Percentiles rank a stretch among this genome's conserved stretches.
phyloP scores from a whole-genome alignment of 2,888 invertebrate species.

The Odontomyia ornata region DNA sequence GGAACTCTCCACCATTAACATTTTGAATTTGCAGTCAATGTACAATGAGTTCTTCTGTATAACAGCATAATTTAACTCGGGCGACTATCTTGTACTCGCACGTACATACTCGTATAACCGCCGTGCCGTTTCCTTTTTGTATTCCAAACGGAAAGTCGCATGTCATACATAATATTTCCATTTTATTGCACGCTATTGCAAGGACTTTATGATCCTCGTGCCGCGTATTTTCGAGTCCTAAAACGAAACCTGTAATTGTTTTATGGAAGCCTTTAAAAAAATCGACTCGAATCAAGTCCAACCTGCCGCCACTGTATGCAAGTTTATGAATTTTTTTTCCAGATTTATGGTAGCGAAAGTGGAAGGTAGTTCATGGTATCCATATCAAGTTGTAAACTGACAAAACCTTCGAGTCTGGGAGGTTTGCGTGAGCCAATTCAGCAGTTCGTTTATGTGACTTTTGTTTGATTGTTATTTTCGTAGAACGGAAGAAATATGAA shows the following conservation, averaged over 20 bases:
- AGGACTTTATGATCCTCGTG: constrained; percentile 48
- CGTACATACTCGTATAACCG: too few species aligned
- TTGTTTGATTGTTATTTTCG: constrained; percentile 41
- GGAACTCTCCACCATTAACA: too few species aligned
- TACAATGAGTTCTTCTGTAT: too few species aligned
- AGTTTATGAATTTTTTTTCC: constrained; percentile 26
- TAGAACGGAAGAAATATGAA: constrained; percentile 41
- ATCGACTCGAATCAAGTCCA: neutral
- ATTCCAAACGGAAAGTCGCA: constrained; percentile 44
- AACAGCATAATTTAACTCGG: too few species aligned
- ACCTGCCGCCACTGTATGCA: constrained; percentile 9
- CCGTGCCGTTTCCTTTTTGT: neutral
- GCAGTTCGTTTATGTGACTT: constrained; percentile 37
- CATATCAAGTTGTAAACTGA: constrained; percentile 28
- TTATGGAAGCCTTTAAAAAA: constrained; percentile 36
- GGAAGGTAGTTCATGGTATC: neutral
- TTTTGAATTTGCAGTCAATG: too few species aligned
- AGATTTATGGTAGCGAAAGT: constrained; percentile 34
- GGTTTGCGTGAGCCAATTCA: constrained; percentile 38
- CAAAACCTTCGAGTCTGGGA: neutral
- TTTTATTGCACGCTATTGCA: constrained; percentile 47
- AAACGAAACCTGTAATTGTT: constrained; percentile 40
- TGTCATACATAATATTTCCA: constrained; percentile 46
- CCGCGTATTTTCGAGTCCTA: constrained; percentile 31
- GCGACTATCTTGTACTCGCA: too few species aligned